phyloP scores from a whole-genome alignment of 1,140 invertebrate genomes.

The Brachionus manjavacas region DNA sequence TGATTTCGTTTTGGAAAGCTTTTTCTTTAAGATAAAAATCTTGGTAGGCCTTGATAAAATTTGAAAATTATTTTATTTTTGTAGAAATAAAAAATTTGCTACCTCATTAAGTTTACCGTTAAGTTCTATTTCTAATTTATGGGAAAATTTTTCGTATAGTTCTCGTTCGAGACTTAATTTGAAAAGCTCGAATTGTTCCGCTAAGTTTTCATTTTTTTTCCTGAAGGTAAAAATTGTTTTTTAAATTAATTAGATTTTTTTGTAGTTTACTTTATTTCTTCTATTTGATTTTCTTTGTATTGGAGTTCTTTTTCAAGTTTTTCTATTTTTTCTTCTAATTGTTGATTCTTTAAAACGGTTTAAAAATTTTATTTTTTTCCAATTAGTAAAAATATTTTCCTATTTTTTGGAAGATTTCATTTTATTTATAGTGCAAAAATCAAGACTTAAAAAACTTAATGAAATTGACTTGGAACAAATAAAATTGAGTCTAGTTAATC shows the following conservation, averaged over 20 bases:
- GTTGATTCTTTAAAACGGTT: background rate
- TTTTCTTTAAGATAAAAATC: background rate
- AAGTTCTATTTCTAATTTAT: background rate
- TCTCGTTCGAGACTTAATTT: background rate
- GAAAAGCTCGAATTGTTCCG: background rate
- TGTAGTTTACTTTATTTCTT: background rate
- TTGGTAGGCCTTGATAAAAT: background rate
- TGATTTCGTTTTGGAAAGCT: background rate
- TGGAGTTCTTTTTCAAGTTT: background rate
- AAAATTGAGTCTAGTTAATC: too few relatives aligned
- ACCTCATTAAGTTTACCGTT: background rate
- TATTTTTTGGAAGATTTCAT: too few relatives aligned
- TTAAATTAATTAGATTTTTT: background rate
- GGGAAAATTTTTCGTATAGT: background rate
- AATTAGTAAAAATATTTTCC: too few relatives aligned
- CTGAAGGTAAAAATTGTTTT: background rate
- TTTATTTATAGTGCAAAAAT: too few relatives aligned
- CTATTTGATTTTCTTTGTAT: background rate
- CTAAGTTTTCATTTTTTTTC: background rate
- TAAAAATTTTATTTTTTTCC: background rate
- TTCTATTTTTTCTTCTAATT: conserved; percentile 15
- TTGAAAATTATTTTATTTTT: background rate
- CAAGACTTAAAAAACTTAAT: too few relatives aligned
- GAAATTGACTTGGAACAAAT: too few relatives aligned
- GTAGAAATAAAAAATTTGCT: background rate